A percentile compares a stretch with the other conserved stretches of the same genome.
Evolutionary conservation across 2,113 vertebrate species (phyloP).

Genomic region (Casuarius casuarius): DNA sequence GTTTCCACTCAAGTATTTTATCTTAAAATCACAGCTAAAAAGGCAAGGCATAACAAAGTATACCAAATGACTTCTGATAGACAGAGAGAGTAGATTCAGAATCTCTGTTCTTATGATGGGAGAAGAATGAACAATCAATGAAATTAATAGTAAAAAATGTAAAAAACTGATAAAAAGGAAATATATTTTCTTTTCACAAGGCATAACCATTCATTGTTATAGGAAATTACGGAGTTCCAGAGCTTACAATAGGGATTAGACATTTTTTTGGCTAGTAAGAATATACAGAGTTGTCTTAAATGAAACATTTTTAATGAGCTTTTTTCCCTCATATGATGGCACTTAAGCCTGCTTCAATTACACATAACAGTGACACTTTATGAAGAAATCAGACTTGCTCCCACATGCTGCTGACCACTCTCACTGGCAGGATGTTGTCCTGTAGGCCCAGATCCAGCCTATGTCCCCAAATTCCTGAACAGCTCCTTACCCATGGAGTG

Average conservation of each 20-base stretch:
- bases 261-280: not conserved
- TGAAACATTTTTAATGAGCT: not conserved
- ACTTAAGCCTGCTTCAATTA: not conserved
- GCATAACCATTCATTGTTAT: not conserved
- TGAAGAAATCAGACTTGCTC: not conserved
- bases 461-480: not conserved
- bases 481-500: not conserved
- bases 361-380: not conserved
- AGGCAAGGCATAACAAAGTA: not conserved
- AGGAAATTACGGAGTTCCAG: not conserved
- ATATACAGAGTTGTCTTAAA: not conserved
- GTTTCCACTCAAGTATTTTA: not conserved
- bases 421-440: not conserved
- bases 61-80: not conserved
- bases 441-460: too few species aligned
- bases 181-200: not conserved
- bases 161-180: not conserved
- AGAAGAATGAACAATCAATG: not conserved
- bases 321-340: not conserved
- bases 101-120: not conserved
- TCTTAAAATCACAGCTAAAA: not conserved
- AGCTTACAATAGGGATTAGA: not conserved
- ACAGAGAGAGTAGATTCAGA: not conserved
- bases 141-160: not conserved
- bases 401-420: accelerated